phyloP scores from a whole-genome alignment of 1,140 invertebrate genomes.

The Anastatus disparis region DNA sequence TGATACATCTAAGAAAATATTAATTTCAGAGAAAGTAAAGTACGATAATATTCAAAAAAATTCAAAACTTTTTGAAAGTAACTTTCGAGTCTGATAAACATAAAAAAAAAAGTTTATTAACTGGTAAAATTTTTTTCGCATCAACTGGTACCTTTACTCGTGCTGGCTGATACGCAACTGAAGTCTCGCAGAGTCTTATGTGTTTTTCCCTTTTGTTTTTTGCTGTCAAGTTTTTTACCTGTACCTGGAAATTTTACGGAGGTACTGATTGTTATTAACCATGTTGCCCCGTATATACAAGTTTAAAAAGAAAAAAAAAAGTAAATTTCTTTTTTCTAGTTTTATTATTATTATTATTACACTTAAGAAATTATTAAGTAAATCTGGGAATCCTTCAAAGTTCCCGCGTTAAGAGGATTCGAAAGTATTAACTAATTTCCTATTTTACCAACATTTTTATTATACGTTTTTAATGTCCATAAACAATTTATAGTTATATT shows the following conservation, averaged over 20 bases:
- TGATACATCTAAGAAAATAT: too few species aligned
- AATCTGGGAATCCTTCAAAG: slow-evolving; percentile 12
- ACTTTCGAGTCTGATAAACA: not conserved
- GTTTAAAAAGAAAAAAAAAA: slow-evolving; percentile 44
- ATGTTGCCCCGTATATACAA: slow-evolving; percentile 55
- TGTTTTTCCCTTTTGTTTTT: slow-evolving; percentile 74
- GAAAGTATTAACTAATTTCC: not conserved
- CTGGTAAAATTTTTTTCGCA: slow-evolving; percentile 57
- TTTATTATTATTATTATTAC: slow-evolving; percentile 5
- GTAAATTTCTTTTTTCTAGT: slow-evolving; percentile 1
- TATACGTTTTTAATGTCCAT: not conserved
- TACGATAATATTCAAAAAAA: too few species aligned
- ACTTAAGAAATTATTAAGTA: not conserved
- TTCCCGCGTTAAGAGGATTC: not conserved
- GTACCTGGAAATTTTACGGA: slow-evolving; percentile 66
- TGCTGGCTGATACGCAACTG: slow-evolving; percentile 75
- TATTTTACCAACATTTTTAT: slow-evolving; percentile 19
- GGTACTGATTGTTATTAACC: slow-evolving; percentile 58
- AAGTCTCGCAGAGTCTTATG: slow-evolving; percentile 75
- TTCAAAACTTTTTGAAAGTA: slow-evolving; percentile 28
- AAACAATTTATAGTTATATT: not conserved
- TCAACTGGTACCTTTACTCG: slow-evolving; percentile 74
- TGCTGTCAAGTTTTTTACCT: slow-evolving; percentile 71
- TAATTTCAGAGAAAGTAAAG: too few species aligned
- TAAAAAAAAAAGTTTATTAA: too few species aligned